Base-by-base conservation (phyloP, 2,888 invertebrate species). In the Dermolepida albohirtum region DNA sequence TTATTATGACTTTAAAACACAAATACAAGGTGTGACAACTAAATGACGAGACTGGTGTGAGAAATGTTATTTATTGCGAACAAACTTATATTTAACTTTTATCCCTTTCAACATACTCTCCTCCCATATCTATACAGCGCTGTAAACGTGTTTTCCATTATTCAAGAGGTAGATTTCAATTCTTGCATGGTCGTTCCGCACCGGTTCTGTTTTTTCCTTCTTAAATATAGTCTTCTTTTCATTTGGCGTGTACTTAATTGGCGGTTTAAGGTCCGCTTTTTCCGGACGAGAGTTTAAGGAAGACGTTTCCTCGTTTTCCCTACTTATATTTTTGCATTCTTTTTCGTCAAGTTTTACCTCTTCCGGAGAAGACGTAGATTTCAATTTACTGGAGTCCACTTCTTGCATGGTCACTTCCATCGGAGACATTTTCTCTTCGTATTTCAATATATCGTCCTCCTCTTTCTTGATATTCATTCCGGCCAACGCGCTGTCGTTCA, bases 211-310 rank as follows among this genome's bases (percentile, higher is more conserved):
- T 54, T 86, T 84, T 70, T 86, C 84, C 72, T 87, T 89, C 51
- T 88, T 86, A 63, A 89, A 86, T 65, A 89, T 89, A 29, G 86
- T 82, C 73, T 87, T 86, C 8, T 86, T 80, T 72, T 86, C 86
- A 49, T 70, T 73, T 2, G 68, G 70, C 10, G 70, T 68, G 14
- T 41, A 17, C 17, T 66, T 66, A n/a, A 43, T 55, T 10, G 55
- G 39, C 8, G 39, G 50, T 16, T 54, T 16, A 4, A 29, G 43
- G 8, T 47, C 17, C 7, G 12, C 16, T 43, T 64, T 68, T 78
- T 65, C 80, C 76, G 66, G 79, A 74, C 47, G 74, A 66, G 44
- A 71, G 49, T 52, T 74, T 70, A 39, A 68, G 39, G 65, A 75
- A 74, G 52, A 44, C 10, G 51, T 57, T 22, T 65, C 64, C n/a